These are phyloP conservation scores for Pterois miles DNA, from an alignment of 2,797 vertebrate species.

Conservation along the genomic window DNA sequence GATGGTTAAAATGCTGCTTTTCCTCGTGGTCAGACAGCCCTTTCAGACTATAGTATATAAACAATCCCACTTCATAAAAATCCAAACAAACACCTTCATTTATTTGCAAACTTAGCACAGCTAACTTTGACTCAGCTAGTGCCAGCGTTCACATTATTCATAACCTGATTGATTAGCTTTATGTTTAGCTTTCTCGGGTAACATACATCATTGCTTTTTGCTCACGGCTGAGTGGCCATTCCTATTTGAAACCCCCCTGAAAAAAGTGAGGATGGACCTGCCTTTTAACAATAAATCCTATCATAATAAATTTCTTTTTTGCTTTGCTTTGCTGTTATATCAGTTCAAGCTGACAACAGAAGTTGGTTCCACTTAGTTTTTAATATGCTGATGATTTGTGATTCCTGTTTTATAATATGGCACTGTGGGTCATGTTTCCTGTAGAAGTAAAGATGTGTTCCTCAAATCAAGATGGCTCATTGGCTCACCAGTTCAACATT, in stretches of 20 bases:
- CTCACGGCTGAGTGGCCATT: fast-evolving
- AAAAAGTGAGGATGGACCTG: too few species aligned
- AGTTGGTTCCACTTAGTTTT: background rate
- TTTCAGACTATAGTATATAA: fast-evolving
- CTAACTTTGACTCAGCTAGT: too few species aligned
- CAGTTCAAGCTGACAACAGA: conserved; percentile 14
- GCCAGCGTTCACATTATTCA: too few species aligned
- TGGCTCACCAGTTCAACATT: conserved; percentile 18
- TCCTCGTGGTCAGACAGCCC: too few species aligned
- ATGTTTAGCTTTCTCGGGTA: too few species aligned
- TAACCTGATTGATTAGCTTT: too few species aligned
- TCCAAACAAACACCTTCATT: too few species aligned
- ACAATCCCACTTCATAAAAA: too few species aligned
- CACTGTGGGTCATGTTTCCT: background rate
- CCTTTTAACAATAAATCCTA: conserved; percentile 5
- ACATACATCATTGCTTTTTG: too few species aligned
- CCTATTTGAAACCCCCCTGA: too few species aligned
- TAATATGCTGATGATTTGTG: background rate
- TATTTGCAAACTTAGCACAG: too few species aligned
- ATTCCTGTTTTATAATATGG: background rate
- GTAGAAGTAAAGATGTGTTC: conserved; percentile 23
- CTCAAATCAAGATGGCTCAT: conserved; percentile 27
- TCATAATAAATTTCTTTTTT: background rate
- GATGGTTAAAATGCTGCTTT: too few species aligned
- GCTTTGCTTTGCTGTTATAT: conserved; percentile 25